Base-by-base conservation (phyloP, 2,888 invertebrate genomes). In the Dolichopus griseipennis region DNA sequence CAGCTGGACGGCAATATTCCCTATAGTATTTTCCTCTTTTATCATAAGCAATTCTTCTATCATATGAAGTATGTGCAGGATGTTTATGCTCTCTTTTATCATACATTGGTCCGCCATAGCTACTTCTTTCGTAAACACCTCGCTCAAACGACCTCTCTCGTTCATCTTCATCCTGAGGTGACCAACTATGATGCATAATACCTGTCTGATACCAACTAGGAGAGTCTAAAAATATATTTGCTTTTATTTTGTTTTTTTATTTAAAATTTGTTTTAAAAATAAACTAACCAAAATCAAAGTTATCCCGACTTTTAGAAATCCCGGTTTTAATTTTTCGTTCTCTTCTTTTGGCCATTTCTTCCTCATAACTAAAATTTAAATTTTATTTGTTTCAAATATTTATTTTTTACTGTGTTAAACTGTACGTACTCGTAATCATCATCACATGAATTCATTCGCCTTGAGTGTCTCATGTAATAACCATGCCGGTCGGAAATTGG, bases 361-460 rank as follows among this genome's bases (percentile, higher is more conserved):
- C 81, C 61, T 81, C 82, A 64, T 81, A 81, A 69, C 82, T 81
- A 66, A 65, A 73, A 72, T 34, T 52, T 7, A 37, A 67, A n/a
- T n/a, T n/a, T 52, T 21, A 65, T 9, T 27, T 27, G 27, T 27
- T 27, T 43, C 12, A 61, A 4, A 43, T n/a, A n/a, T n/a, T 21
- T 33, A 10, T 34, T 43, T 68, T n/a, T 34, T 34, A 34, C 34
- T 37, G 12, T 37, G 37, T 37, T 64, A 80, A 66, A 67, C 0
- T 4, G 27, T n/a, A 75, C 87, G 84, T 75, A 89, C 88, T 89
- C 89, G 76, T 88, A 89, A 69, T 89, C 89, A 71, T 88, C 88
- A 70, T 89, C 89, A 74, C 89, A 89, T 69, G 88, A 88, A 73
- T 85, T 85, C 74, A 85, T 81, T 18, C 85, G 83, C 74, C 74